Conservation (phyloP, 2,888 invertebrate genomes). For the Luperina testacea region DNA sequence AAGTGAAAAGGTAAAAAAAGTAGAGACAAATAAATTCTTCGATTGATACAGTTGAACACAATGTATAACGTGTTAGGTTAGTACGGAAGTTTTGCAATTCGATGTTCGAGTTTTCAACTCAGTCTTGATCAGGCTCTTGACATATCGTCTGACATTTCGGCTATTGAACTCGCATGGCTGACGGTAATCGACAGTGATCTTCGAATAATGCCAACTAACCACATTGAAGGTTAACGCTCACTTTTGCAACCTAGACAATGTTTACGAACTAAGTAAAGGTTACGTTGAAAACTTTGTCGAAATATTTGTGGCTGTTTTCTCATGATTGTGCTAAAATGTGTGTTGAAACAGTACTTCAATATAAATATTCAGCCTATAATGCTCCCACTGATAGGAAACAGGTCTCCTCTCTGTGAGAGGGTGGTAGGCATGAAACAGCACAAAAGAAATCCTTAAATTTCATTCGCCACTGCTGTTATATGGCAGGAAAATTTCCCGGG, state of each 20-base stretch:
- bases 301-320: conserved; percentile 19
- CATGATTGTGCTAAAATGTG: conserved; percentile 22
- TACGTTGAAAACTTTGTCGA: conserved; percentile 14
- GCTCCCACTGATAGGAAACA: too few species aligned
- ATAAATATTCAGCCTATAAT: too few species aligned
- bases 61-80: neutral
- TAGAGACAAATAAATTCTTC: neutral
- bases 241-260: conserved; percentile 26
- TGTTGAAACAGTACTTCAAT: neutral
- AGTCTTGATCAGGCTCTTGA: conserved; percentile 42
- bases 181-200: conserved; percentile 35
- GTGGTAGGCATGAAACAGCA: too few species aligned
- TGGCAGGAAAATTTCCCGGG: neutral
- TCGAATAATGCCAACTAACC: conserved; percentile 44
- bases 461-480: neutral
- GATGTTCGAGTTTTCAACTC: neutral
- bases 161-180: conserved; percentile 40
- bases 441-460: neutral
- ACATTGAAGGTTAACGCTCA: conserved; percentile 55
- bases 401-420: too few species aligned
- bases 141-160: conserved; percentile 54
- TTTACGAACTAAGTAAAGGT: conserved; percentile 48
- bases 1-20: neutral
- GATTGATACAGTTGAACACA: neutral
- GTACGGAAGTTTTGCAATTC: conserved; percentile 22